Evolutionary conservation across 1,140 invertebrate genomes (phyloP).

Genomic region (Myzus persicae): DNA sequence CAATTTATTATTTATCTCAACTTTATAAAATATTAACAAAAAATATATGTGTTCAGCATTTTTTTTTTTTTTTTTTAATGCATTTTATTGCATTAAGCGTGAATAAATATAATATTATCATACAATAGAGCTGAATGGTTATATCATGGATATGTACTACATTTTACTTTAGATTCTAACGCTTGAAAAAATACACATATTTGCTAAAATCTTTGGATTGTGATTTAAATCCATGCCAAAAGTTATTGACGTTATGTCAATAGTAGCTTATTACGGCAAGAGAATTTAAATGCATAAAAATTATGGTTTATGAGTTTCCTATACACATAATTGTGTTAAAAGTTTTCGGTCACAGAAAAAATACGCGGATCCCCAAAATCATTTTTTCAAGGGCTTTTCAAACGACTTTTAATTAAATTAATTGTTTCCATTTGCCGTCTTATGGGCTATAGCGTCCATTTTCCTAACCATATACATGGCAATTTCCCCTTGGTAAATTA

Average conservation of each 20-base stretch:
- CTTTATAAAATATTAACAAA: neutral
- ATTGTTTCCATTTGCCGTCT: constrained; percentile 4
- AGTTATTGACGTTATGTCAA: neutral
- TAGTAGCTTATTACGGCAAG: neutral
- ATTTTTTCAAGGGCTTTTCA: neutral
- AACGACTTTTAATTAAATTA: constrained; percentile 2
- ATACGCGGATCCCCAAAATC: neutral
- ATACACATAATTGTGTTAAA: neutral
- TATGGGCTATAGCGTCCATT: neutral
- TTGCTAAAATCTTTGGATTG: neutral
- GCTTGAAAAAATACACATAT: neutral
- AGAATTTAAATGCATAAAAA: neutral
- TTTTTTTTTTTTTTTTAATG: neutral
- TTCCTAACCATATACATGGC: neutral
- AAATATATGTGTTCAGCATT: neutral
- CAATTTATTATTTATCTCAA: neutral
- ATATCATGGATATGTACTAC: no score
- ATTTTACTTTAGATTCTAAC: neutral
- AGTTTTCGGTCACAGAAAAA: neutral
- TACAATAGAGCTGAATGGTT: neutral
- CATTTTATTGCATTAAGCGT: no score
- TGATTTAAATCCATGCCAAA: neutral
- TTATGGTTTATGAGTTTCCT: neutral
- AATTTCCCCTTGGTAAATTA: neutral
- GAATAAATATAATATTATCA: neutral